Evolutionary conservation across 2,113 vertebrate genomes (phyloP).

Genomic region (Cephalopholis sonnerati): DNA sequence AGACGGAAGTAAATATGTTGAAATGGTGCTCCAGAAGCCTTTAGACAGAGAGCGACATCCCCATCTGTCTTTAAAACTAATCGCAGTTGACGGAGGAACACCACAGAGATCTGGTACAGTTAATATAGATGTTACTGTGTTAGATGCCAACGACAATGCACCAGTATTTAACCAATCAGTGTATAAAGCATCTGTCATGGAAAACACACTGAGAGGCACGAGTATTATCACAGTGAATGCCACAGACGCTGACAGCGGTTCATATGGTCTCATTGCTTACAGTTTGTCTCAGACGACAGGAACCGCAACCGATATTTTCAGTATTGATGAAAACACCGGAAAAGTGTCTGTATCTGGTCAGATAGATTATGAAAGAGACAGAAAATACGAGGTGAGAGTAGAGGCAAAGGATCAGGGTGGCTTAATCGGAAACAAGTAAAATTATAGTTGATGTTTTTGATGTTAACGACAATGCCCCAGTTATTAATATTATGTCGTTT

Average conservation of each 20-base stretch:
- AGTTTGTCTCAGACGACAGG: constrained; percentile 54
- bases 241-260: constrained; percentile 67
- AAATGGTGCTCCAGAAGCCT: constrained; percentile 74
- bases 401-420: constrained; percentile 76
- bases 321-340: constrained; percentile 40
- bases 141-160: constrained; percentile 62
- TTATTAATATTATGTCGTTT: constrained; percentile 69
- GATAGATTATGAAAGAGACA: constrained; percentile 74
- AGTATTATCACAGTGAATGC: constrained; percentile 64
- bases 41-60: constrained; percentile 77
- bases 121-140: constrained; percentile 61
- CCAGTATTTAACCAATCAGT: constrained; percentile 65
- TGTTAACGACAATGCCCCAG: constrained; percentile 73
- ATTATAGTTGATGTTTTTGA: constrained; percentile 73
- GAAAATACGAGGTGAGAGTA: constrained; percentile 66
- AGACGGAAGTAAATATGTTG: constrained; percentile 43
- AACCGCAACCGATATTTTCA: constrained; percentile 35
- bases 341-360: constrained; percentile 51
- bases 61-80: constrained; percentile 54
- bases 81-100: constrained; percentile 49
- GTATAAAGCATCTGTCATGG: constrained; percentile 45
- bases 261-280: constrained; percentile 78
- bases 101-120: constrained; percentile 72
- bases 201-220: neutral
- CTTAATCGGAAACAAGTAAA: constrained; percentile 37